Evolutionary conservation across 2,888 invertebrate genomes (phyloP).

Genomic region (Polyommatus icarus): DNA sequence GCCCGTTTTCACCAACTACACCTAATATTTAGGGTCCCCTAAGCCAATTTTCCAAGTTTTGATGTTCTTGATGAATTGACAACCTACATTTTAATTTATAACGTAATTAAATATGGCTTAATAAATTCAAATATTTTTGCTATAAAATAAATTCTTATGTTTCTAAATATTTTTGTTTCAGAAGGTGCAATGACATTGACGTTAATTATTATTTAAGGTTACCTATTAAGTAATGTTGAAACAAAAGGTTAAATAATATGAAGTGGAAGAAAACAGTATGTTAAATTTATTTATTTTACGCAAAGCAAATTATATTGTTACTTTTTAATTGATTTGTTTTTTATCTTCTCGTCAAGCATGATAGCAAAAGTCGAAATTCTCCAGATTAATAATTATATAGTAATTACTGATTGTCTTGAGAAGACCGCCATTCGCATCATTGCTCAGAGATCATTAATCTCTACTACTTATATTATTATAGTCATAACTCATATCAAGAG

Average conservation of each 20-base stretch:
- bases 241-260: neutral
- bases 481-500: too few species aligned
- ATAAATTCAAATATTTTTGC: slow-evolving; percentile 1
- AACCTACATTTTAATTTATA: neutral
- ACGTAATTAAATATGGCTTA: neutral
- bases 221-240: neutral
- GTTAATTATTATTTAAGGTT: slow-evolving; percentile 10
- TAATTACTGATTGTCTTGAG: too few species aligned
- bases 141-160: neutral
- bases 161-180: slow-evolving; percentile 53
- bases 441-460: too few species aligned
- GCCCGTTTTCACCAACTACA: too few species aligned
- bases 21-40: too few species aligned
- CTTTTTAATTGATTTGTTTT: slow-evolving; percentile 16
- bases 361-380: neutral
- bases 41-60: too few species aligned
- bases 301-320: slow-evolving; percentile 11
- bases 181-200: slow-evolving; percentile 68
- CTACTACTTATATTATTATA: too few species aligned
- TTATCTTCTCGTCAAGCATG: neutral
- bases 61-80: too few species aligned
- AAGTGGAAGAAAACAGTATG: neutral
- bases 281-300: neutral
- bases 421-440: too few species aligned
- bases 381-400: too few species aligned